Evolutionary conservation across 2,888 invertebrate genomes (phyloP), one percentile per base, ranked within the genome.

Genomic region (Hipparchia semele): DNA sequence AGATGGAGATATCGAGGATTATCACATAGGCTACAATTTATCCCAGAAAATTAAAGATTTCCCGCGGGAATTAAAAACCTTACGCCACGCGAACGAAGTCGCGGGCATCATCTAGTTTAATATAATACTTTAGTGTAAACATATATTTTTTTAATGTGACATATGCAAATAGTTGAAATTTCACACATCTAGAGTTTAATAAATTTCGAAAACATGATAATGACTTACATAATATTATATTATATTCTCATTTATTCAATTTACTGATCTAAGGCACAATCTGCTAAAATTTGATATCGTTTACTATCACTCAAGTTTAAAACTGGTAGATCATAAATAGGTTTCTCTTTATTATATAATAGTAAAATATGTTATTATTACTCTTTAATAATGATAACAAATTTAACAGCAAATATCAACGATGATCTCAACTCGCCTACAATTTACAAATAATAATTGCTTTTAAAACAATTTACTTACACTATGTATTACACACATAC

Each of bases 191-290:
- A 84, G 80, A 77, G 75, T 79, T 77, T 76, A 82, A 82, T 80
- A 82, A 80, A 80, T 81, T 84, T 86, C 82, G 80, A 86, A 87
- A 84, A 84, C 79, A 79, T 74, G 72, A 78, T 80, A 81, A 39
- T 39, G 2, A 39, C 39, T 39, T 79, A 78, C 1, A 6, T 49
- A 49, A 6, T 74, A 73, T 75, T 73, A 74, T 75, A 75, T 53
- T 51, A 65, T 75, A 65, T 75, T 73, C 72, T 75, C 72, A 73
- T 79, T 77, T 80, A 83, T 86, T 85, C 87, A 89, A 83, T 86
- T 85, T 87, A 89, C 87, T 89, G 87, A 87, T 90, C 92, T 92
- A 93, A 94, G 93, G 93, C 93, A 94, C 93, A 90, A 91, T 90
- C 86, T 84, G 86, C 90, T 90, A 91, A 82, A 72, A 84, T 82